A percentile compares a stretch with the other conserved stretches of the same genome.
Conservation (phyloP, 2,797 vertebrate genomes). For the Leptoclinus maculatus region DNA sequence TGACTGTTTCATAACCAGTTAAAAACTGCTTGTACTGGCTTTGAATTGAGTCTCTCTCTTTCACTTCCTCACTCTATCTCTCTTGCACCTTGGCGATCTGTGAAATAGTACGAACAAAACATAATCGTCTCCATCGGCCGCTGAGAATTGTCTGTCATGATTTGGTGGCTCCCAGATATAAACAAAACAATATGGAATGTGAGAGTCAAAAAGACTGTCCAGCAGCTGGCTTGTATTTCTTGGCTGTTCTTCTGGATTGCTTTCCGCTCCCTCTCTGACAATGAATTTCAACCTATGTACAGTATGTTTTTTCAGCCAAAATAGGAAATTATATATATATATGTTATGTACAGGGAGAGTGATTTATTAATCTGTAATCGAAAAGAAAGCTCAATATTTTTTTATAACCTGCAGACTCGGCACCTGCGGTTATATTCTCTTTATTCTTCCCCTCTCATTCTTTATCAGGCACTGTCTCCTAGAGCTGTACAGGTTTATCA, state of each 20-base stretch:
- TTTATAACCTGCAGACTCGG: conserved; percentile 46
- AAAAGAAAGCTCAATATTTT: conserved; percentile 50
- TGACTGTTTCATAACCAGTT: background rate
- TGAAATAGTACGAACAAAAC: conserved; percentile 37
- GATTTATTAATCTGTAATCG: conserved; percentile 62
- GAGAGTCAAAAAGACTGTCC: conserved; percentile 17
- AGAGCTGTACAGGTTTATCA: conserved; percentile 73
- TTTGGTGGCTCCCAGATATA: conserved; percentile 51
- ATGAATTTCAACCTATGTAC: conserved; percentile 22
- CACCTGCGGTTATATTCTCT: conserved; percentile 61
- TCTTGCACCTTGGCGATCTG: conserved; percentile 31
- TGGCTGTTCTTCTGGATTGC: conserved; percentile 4
- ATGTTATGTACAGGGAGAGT: conserved; percentile 14
- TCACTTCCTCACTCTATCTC: conserved; percentile 10
- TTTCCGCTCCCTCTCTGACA: conserved; percentile 21
- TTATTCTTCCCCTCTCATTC: conserved; percentile 61
- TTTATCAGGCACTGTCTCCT: conserved; percentile 59
- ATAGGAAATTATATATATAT: conserved; percentile 12
- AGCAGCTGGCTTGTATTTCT: conserved; percentile 17
- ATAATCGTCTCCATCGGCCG: conserved; percentile 48
- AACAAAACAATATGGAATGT: conserved; percentile 41
- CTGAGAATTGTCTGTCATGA: conserved; percentile 47
- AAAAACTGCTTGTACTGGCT: background rate
- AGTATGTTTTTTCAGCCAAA: conserved; percentile 14
- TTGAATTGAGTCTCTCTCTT: background rate